Evolutionary conservation across 2,888 invertebrate genomes (phyloP).

Genomic region (Dolichopus griseipennis): DNA sequence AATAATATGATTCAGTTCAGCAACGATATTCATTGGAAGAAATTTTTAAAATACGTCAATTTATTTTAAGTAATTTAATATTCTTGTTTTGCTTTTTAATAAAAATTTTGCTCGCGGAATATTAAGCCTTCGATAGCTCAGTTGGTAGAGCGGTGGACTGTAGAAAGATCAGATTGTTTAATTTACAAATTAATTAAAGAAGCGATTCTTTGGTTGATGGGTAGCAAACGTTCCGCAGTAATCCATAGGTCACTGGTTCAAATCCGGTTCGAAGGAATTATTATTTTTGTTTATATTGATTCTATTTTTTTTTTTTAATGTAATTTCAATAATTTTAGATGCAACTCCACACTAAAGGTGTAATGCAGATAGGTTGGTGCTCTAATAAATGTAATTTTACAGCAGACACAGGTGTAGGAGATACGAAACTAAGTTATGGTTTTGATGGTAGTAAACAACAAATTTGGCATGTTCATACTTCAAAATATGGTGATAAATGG

Average conservation of each 20-base stretch:
- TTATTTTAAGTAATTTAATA: too few relatives aligned
- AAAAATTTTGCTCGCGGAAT: too few relatives aligned
- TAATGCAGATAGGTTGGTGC: conserved; percentile 84
- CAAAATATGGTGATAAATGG: conserved; percentile 67
- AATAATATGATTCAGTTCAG: too few relatives aligned
- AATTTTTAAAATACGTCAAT: too few relatives aligned
- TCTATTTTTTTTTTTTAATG: conserved; percentile 14
- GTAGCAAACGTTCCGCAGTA: background rate
- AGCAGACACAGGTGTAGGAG: conserved; percentile 70
- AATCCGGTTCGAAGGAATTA: conserved; percentile 8
- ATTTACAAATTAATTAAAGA: background rate
- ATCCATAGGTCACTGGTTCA: conserved; percentile 11
- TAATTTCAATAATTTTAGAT: conserved; percentile 37
- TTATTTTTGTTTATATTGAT: background rate
- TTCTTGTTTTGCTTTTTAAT: too few relatives aligned
- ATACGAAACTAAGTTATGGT: conserved; percentile 67
- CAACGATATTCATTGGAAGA: too few relatives aligned
- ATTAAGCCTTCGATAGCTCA: conserved; percentile 9
- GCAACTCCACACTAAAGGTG: conserved; percentile 71
- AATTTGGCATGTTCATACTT: conserved; percentile 43
- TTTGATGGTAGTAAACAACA: conserved; percentile 48
- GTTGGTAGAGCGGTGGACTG: conserved; percentile 11
- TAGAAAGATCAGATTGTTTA: background rate
- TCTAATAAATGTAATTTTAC: conserved; percentile 65
- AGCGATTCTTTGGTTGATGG: background rate